A percentile compares a stretch with the other conserved stretches of the same genome.
Evolutionary conservation across 2,113 vertebrate genomes (phyloP).

Genomic region (Phrynosoma platyrhinos): DNA sequence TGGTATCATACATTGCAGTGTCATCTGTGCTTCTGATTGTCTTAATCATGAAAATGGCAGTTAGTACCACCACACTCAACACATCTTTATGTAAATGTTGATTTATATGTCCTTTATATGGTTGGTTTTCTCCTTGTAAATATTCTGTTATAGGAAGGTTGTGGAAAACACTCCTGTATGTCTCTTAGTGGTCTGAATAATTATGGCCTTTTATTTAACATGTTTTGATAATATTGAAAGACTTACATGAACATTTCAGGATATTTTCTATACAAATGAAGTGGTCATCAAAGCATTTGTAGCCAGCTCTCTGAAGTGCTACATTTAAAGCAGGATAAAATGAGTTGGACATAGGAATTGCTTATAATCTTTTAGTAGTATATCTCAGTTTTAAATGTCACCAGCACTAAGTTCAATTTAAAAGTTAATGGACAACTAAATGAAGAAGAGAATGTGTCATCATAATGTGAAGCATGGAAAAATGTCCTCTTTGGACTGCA

Average conservation of each 20-base stretch:
- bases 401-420: neutral
- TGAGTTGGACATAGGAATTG: neutral
- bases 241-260: neutral
- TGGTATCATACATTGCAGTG: neutral
- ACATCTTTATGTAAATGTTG: slow-evolving; percentile 21
- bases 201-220: neutral
- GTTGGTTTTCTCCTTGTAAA: slow-evolving; percentile 40
- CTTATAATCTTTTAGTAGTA: neutral
- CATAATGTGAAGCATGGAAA: no score
- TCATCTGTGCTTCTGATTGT: slow-evolving; percentile 44
- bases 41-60: slow-evolving; percentile 30
- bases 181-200: neutral
- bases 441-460: neutral
- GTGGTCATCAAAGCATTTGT: neutral
- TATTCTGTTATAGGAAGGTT: slow-evolving; percentile 24
- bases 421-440: neutral
- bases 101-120: slow-evolving; percentile 44
- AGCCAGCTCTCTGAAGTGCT: neutral
- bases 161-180: slow-evolving; percentile 27
- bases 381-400: neutral
- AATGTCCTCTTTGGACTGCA: no score
- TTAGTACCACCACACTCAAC: slow-evolving; percentile 48
- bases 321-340: neutral
- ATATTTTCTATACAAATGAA: neutral
- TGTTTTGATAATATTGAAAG: neutral